Conservation (phyloP, 92 coral and sea anemone species). For the Siderastrea siderea region DNA sequence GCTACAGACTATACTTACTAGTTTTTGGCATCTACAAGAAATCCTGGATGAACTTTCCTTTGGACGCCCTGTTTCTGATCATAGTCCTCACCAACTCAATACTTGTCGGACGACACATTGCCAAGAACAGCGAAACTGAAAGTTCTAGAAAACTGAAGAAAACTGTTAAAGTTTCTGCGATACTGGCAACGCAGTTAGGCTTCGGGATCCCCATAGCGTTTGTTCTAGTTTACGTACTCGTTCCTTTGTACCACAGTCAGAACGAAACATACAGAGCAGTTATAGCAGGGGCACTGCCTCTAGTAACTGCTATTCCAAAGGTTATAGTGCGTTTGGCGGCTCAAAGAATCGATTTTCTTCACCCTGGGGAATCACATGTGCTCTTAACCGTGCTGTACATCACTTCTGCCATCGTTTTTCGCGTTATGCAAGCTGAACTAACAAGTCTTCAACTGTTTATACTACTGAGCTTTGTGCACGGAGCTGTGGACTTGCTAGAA, state of each 20-base stretch:
- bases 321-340: slow-evolving; percentile 59
- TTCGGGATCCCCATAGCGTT: slow-evolving; percentile 45
- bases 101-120: slow-evolving; percentile 52
- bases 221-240: slow-evolving; percentile 44
- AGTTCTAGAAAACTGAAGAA: not conserved
- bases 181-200: slow-evolving; percentile 46
- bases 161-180: slow-evolving; percentile 27
- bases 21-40: slow-evolving; percentile 57
- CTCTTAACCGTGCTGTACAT: slow-evolving; percentile 45
- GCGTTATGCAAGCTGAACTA: slow-evolving; percentile 78
- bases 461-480: slow-evolving; percentile 69
- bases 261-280: slow-evolving; percentile 43
- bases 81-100: slow-evolving; percentile 45
- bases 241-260: slow-evolving; percentile 59
- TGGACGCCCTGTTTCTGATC: slow-evolving; percentile 53
- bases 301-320: slow-evolving; percentile 58
- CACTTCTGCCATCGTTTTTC: slow-evolving; percentile 47
- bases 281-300: slow-evolving; percentile 48
- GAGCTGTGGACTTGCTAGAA: slow-evolving; percentile 56
- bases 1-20: slow-evolving; percentile 45
- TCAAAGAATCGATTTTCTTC: slow-evolving; percentile 51
- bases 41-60: slow-evolving; percentile 58
- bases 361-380: slow-evolving; percentile 59
- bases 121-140: not conserved
- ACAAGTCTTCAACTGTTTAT: slow-evolving; percentile 42